Base-by-base conservation (phyloP, 2,797 vertebrate genomes). In the Limnodromus scolopaceus region DNA sequence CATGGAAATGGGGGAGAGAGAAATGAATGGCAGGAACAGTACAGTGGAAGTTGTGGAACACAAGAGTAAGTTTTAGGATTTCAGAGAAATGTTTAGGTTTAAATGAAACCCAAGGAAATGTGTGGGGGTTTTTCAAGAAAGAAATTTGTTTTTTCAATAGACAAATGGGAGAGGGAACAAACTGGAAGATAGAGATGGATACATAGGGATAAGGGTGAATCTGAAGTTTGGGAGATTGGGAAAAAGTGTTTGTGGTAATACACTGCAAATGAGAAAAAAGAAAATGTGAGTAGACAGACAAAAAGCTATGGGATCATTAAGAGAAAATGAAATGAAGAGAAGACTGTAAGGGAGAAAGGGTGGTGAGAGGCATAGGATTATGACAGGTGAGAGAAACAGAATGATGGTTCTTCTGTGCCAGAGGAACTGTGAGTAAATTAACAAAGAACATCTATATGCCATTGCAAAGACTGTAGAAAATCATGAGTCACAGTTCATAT, bases 361-460 rank as follows among this genome's bases (percentile, higher is more conserved):
- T 77, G 27, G 49, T 88, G 79, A 81, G 89, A 92, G 72, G 55
- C 22, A 27, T 8, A 55, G 54, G 63, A 81, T 76, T 90, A 34
- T 95, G 93, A 96, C 88, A 93, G 91, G 92, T 93, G 77, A 94
- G 85, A 94, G 81, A 81, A 95, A 39, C 22, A 28, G 72, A 70
- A 34, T 84, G 77, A 86, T 79, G 80, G 6, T 63, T 93, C 68
- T 87, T 24, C 79, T 63, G 41, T 93, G 77, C 77, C 55, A 64
- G 83, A 76, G 63, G 39, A 93, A 72, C 85, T 95, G 87, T 57
- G 81, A 80, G 66, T 89, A 87, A 91, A 92, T 95, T 85, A 93
- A 89, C 87, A 93, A 84, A 95, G 83, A 77, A 71, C 54, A 85
- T 79, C 39, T 95, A 34, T 83, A 32, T 94, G 63, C 57, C 25